These are phyloP conservation scores for Portunus trituberculatus DNA, from an alignment of 1,140 invertebrate species.

Conservation along the genomic window DNA sequence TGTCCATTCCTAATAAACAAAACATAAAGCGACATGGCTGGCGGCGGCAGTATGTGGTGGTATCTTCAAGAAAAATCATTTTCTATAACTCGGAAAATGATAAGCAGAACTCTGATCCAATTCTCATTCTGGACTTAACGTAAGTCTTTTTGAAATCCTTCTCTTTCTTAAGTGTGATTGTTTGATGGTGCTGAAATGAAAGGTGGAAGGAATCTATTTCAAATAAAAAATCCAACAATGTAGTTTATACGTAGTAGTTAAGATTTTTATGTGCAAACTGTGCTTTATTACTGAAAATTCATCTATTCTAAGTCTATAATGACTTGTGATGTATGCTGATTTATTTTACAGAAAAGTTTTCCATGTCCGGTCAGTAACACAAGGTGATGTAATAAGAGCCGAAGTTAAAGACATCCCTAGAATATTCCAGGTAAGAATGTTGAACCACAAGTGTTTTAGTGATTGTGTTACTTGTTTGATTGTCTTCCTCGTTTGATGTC, in stretches of 20 bases:
- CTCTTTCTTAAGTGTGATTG: not conserved
- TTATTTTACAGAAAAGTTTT: slow-evolving; percentile 93
- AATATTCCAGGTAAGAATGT: slow-evolving; percentile 92
- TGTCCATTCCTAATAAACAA: slow-evolving; percentile 96
- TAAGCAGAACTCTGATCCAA: slow-evolving; percentile 96
- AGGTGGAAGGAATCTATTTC: too few relatives aligned
- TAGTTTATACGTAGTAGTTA: too few relatives aligned
- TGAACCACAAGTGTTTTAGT: not conserved
- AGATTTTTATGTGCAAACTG: too few relatives aligned
- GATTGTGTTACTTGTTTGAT: too few relatives aligned
- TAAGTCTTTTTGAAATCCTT: slow-evolving; percentile 32
- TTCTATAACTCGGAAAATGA: slow-evolving; percentile 98
- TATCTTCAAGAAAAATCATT: slow-evolving; percentile 97
- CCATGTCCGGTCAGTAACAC: slow-evolving; percentile 98
- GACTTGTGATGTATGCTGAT: not conserved
- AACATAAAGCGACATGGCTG: slow-evolving; percentile 97
- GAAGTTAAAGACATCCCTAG: slow-evolving; percentile 99
- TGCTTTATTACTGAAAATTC: too few relatives aligned
- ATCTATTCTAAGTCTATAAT: too few relatives aligned
- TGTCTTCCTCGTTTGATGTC: too few relatives aligned
- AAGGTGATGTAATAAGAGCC: slow-evolving; percentile 98
- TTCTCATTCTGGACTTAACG: slow-evolving; percentile 93
- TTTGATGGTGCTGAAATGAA: too few relatives aligned
- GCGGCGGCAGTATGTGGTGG: slow-evolving; percentile 98
- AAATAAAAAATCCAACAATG: too few relatives aligned